phyloP scores from a whole-genome alignment of 2,113 vertebrate species.

The Maccullochella peelii region DNA sequence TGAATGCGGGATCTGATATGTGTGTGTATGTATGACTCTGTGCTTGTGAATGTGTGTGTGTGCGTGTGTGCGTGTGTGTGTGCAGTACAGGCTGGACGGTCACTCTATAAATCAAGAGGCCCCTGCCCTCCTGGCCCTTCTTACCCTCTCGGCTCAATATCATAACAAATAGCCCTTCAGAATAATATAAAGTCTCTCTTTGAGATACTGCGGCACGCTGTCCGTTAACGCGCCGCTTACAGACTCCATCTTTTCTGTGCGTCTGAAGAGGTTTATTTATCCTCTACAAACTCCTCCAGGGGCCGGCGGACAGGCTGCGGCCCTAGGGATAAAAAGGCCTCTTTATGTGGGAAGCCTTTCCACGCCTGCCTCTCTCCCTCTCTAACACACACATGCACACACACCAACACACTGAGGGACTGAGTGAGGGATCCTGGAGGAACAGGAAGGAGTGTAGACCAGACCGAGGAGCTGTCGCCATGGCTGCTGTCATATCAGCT shows the following conservation, averaged over 20 bases:
- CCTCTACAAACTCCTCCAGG: constrained; percentile 75
- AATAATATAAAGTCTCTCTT: constrained; percentile 73
- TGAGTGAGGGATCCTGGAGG: constrained; percentile 29
- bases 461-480: constrained; percentile 27
- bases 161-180: constrained; percentile 76
- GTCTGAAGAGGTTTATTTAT: constrained; percentile 83
- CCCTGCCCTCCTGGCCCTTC: constrained; percentile 57
- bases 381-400: constrained; percentile 19
- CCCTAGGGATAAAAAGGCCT: constrained; percentile 71
- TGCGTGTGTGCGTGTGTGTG: constrained; percentile 30
- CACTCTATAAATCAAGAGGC: constrained; percentile 78
- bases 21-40: constrained; percentile 38
- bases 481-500: constrained; percentile 23
- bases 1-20: constrained; percentile 33
- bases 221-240: constrained; percentile 30
- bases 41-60: constrained; percentile 23
- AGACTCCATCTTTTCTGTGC: constrained; percentile 69
- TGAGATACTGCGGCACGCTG: constrained; percentile 49
- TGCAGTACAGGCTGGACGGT: constrained; percentile 31
- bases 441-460: constrained; percentile 48
- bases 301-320: constrained; percentile 63
- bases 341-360: constrained; percentile 74
- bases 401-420: constrained; percentile 13
- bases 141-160: constrained; percentile 58
- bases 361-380: constrained; percentile 23